Conservation (phyloP, 2,113 vertebrate species). For the Quiscalus mexicanus region DNA sequence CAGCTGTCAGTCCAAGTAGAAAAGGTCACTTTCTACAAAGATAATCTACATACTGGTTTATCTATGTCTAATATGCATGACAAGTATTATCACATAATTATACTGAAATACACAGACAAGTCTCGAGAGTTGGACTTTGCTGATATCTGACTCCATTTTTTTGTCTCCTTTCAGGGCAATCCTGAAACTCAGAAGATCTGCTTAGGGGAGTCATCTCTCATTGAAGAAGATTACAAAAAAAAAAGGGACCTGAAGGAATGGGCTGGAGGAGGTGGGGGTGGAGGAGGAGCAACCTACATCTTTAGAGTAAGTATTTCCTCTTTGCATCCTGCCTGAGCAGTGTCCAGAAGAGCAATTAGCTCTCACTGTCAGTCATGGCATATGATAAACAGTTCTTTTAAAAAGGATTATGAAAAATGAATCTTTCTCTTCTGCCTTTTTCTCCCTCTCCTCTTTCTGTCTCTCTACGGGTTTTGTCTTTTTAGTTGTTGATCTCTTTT, state of each 20-base stretch:
- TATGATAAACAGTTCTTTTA: not conserved
- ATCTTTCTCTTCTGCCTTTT: not conserved
- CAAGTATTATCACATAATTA: not conserved
- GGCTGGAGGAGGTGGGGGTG: constrained; percentile 89
- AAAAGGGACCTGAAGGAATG: constrained; percentile 69
- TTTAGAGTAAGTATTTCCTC: constrained; percentile 77
- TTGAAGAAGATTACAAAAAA: constrained; percentile 79
- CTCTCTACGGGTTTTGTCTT: not conserved
- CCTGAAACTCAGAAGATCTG: constrained; percentile 83
- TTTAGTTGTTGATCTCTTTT: not conserved
- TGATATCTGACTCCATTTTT: not conserved
- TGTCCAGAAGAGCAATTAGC: not conserved
- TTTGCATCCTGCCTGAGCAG: not conserved
- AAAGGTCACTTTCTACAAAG: not conserved
- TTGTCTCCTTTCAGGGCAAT: constrained; percentile 74
- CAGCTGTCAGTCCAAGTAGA: not conserved
- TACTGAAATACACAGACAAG: not conserved
- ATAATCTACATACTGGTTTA: not conserved
- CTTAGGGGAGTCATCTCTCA: constrained; percentile 84
- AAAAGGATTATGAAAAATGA: not conserved
- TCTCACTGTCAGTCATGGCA: not conserved
- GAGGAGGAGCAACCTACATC: constrained; percentile 87
- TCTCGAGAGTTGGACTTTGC: not conserved
- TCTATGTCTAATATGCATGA: not conserved
- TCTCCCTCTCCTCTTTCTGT: not conserved